phyloP scores from a whole-genome alignment of 2,888 invertebrate genomes.

The Ochlodes sylvanus region DNA sequence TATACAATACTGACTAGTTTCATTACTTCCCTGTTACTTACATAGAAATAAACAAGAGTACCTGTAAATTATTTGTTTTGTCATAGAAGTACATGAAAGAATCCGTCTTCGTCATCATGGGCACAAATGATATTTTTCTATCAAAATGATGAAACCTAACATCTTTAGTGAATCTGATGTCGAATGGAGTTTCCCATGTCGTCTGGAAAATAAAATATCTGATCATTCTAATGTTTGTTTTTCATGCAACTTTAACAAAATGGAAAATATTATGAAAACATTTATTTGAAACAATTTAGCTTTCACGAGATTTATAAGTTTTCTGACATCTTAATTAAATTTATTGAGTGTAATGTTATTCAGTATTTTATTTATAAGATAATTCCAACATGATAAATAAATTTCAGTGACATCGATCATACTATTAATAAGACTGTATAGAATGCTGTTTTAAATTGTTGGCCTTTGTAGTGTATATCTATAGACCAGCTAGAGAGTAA shows the following conservation, averaged over 20 bases:
- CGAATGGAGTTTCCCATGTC: constrained; percentile 57
- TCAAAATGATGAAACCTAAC: constrained; percentile 49
- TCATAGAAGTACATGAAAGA: constrained; percentile 43
- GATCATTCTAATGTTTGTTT: background rate
- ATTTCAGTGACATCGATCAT: background rate
- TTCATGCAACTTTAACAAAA: too few species aligned
- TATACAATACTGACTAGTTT: too few species aligned
- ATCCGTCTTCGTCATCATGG: constrained; percentile 57
- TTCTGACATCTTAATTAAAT: background rate
- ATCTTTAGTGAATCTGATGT: constrained; percentile 48
- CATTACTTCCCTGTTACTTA: too few species aligned
- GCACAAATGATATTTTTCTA: constrained; percentile 45
- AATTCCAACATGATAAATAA: background rate
- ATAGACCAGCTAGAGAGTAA: too few species aligned
- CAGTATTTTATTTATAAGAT: too few species aligned
- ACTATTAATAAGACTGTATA: too few species aligned
- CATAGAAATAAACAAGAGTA: constrained; percentile 35
- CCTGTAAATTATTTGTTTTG: constrained; percentile 45
- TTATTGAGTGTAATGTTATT: too few species aligned
- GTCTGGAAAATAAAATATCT: constrained; percentile 45
- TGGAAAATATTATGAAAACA: background rate
- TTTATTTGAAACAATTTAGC: background rate
- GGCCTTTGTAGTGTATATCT: too few species aligned
- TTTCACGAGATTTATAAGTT: background rate
- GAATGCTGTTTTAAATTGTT: too few species aligned